Evolutionary conservation across 2,113 vertebrate species (phyloP).

Genomic region (Chauna torquata): DNA sequence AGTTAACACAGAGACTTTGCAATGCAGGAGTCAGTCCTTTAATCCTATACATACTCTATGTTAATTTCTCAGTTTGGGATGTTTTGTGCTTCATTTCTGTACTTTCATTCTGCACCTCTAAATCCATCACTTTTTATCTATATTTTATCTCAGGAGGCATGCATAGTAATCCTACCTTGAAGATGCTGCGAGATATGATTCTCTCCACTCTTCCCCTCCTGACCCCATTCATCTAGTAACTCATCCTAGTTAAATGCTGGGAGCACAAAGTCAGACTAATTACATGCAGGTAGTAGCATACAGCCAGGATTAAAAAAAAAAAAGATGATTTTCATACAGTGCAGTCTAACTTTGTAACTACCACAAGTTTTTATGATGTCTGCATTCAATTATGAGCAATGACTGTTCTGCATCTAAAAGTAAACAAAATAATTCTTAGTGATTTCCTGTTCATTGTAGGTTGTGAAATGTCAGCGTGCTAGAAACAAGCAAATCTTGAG

Average conservation of each 20-base stretch:
- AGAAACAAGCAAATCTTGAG: constrained; percentile 10
- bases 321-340: not conserved
- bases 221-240: not conserved
- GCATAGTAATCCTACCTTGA: not conserved
- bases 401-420: not conserved
- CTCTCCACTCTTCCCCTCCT: not conserved
- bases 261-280: not conserved
- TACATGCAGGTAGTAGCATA: not conserved
- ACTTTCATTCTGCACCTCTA: not conserved
- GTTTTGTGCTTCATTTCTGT: not conserved
- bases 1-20: not conserved
- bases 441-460: constrained; percentile 30
- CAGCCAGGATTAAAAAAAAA: not conserved
- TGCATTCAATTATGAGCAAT: not conserved
- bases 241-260: not conserved
- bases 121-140: not conserved
- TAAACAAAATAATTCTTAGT: not conserved
- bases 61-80: not conserved
- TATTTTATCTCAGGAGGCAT: not conserved
- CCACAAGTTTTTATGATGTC: not conserved
- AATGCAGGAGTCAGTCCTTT: not conserved
- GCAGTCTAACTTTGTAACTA: not conserved
- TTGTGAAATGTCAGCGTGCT: not conserved
- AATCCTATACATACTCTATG: not conserved
- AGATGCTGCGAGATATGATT: not conserved